These are phyloP conservation scores for Cephalopachus bancanus DNA, from an alignment of 2,797 vertebrate genomes.

Conservation along the genomic window DNA sequence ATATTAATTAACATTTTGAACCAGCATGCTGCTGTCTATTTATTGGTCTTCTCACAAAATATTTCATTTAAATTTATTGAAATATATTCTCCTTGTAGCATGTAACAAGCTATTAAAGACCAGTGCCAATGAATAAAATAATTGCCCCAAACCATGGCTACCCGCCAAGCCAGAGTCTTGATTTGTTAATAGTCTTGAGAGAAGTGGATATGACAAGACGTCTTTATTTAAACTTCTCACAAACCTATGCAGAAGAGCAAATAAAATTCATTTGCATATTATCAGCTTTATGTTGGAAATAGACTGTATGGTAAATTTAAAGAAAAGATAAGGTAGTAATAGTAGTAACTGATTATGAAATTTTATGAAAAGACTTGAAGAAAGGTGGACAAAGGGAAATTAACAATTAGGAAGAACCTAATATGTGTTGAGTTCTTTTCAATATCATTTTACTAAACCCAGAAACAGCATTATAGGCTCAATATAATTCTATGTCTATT, in stretches of 20 bases:
- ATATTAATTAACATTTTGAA: conserved; percentile 72
- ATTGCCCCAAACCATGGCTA: conserved; percentile 43
- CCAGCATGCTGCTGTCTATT: neutral
- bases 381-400: neutral
- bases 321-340: neutral
- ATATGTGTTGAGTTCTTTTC: neutral
- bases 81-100: conserved; percentile 46
- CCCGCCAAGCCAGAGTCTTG: conserved; percentile 11
- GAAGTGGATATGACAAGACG: conserved; percentile 46
- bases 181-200: conserved; percentile 29
- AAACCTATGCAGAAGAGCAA: neutral
- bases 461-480: neutral
- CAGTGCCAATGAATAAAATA: conserved; percentile 55
- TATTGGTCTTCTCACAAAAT: conserved; percentile 32
- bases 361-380: neutral
- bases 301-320: neutral
- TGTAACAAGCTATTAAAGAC: conserved; percentile 72
- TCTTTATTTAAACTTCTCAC: conserved; percentile 34
- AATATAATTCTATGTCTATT: neutral
- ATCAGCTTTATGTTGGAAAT: conserved; percentile 35
- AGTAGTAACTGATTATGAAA: neutral
- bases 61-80: conserved; percentile 72
- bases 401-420: neutral
- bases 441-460: neutral
- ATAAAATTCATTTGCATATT: conserved; percentile 3